A percentile compares a stretch with the other conserved stretches of the same genome.
phyloP scores from a whole-genome alignment of 1,140 invertebrate species.

The Lordiphosa stackelbergi region DNA sequence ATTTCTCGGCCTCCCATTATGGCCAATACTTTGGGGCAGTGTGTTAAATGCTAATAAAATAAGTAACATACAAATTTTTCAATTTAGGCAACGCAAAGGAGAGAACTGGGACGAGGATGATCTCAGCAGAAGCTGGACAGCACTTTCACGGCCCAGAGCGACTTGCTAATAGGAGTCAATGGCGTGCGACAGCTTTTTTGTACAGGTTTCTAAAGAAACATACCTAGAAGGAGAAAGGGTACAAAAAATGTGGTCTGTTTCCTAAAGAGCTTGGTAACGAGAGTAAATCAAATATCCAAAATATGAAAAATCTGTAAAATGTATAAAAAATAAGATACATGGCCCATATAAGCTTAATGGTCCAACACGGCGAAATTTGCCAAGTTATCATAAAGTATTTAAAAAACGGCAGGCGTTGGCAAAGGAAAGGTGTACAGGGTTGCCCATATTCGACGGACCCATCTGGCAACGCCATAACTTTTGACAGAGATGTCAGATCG shows the following conservation, averaged over 20 bases:
- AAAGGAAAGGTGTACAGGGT: too few relatives aligned
- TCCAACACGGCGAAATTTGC: too few relatives aligned
- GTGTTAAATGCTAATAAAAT: conserved; percentile 76
- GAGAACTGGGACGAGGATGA: conserved; percentile 45
- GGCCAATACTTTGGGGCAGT: conserved; percentile 14
- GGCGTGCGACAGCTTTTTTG: conserved; percentile 63
- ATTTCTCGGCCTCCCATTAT: conserved; percentile 1
- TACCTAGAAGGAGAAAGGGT: conserved; percentile 16
- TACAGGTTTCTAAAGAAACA: conserved; percentile 22
- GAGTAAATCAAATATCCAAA: too few relatives aligned
- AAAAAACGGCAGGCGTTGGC: too few relatives aligned
- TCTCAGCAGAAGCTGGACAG: conserved; percentile 39
- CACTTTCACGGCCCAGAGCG: conserved; percentile 75
- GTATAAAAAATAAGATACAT: too few relatives aligned
- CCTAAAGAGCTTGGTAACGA: too few relatives aligned
- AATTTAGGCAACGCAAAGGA: conserved; percentile 45
- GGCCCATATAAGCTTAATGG: too few relatives aligned
- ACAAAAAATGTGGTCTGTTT: not conserved
- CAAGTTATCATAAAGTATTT: too few relatives aligned
- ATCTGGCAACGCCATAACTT: too few relatives aligned
- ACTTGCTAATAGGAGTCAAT: conserved; percentile 68
- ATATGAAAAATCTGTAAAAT: too few relatives aligned
- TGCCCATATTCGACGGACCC: too few relatives aligned
- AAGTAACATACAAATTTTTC: conserved; percentile 76
- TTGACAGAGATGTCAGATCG: too few relatives aligned